These are phyloP conservation scores for Orthosia gothica DNA, from an alignment of 2,888 invertebrate genomes.

Conservation along the genomic window DNA sequence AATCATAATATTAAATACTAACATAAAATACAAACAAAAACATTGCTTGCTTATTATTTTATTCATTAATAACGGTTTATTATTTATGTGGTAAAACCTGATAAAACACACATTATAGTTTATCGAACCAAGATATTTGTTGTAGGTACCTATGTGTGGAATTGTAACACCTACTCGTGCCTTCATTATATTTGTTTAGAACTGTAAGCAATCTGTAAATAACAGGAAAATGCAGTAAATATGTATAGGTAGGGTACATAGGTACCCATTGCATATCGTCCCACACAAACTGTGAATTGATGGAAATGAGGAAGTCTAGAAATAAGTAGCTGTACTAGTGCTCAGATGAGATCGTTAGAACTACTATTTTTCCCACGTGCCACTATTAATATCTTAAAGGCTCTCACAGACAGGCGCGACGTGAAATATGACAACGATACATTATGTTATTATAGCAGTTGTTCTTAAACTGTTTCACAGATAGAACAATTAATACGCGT, in stretches of 20 bases:
- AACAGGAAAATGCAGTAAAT: slow-evolving; percentile 31
- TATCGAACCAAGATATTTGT: neutral
- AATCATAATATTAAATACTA: neutral
- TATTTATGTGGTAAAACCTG: neutral
- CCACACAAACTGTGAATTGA: slow-evolving; percentile 19
- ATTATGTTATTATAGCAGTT: too few species aligned
- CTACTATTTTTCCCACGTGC: slow-evolving; percentile 23
- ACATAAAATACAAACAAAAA: neutral
- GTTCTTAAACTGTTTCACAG: too few species aligned
- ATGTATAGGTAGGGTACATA: neutral
- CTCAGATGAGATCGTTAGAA: slow-evolving; percentile 18
- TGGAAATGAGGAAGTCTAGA: slow-evolving; percentile 45
- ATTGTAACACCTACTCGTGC: neutral
- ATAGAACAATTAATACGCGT: too few species aligned
- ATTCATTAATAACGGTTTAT: neutral
- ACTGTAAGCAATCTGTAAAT: slow-evolving; percentile 21
- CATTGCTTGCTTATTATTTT: neutral
- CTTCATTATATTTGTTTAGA: neutral
- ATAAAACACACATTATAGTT: neutral
- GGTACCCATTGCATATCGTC: neutral
- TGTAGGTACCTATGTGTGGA: neutral
- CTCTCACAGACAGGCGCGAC: too few species aligned
- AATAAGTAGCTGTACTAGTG: neutral
- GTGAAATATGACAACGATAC: too few species aligned
- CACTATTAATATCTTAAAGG: neutral